Evolutionary conservation across 1,140 invertebrate species (phyloP).

Genomic region (Metopolophium dirhodum): DNA sequence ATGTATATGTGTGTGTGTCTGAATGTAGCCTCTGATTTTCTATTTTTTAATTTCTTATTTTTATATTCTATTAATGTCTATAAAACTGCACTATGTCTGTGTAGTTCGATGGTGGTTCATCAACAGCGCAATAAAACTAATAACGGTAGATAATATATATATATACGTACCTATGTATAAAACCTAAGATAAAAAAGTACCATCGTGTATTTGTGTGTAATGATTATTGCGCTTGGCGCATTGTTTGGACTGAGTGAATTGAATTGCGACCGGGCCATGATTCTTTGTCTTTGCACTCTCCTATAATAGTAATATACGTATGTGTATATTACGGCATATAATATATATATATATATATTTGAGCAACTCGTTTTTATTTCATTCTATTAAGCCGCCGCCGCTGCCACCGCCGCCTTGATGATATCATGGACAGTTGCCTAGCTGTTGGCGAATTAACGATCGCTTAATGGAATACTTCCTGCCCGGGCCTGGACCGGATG

Average conservation of each 20-base stretch:
- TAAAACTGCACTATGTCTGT: neutral
- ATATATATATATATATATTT: neutral
- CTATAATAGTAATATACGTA: neutral
- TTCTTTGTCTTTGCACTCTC: slow-evolving; percentile 53
- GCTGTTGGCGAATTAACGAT: slow-evolving; percentile 56
- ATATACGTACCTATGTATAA: neutral
- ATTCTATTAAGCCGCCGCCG: slow-evolving; percentile 40
- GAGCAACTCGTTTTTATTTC: slow-evolving; percentile 44
- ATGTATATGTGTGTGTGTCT: neutral
- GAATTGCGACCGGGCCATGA: slow-evolving; percentile 50
- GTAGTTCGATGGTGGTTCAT: neutral
- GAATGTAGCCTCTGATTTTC: neutral
- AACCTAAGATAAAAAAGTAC: neutral
- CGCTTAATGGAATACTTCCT: slow-evolving; percentile 54
- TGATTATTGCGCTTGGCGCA: slow-evolving; percentile 36
- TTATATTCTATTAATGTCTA: neutral
- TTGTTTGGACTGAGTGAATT: slow-evolving; percentile 53
- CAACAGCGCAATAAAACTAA: slow-evolving; percentile 32
- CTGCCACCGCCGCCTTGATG: slow-evolving; percentile 16
- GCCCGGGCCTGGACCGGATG: slow-evolving; percentile 47
- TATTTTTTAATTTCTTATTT: slow-evolving; percentile 35
- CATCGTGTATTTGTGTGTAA: slow-evolving; percentile 36
- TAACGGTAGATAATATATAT: slow-evolving; percentile 22
- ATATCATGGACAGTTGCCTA: slow-evolving; percentile 39
- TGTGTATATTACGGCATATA: neutral